A percentile compares a stretch with the other conserved stretches of the same genome.
These are phyloP conservation scores for Chironex yamaguchii DNA, from an alignment of 30 jellyfish, hydroid and myxozoan species.

Conservation along the genomic window DNA sequence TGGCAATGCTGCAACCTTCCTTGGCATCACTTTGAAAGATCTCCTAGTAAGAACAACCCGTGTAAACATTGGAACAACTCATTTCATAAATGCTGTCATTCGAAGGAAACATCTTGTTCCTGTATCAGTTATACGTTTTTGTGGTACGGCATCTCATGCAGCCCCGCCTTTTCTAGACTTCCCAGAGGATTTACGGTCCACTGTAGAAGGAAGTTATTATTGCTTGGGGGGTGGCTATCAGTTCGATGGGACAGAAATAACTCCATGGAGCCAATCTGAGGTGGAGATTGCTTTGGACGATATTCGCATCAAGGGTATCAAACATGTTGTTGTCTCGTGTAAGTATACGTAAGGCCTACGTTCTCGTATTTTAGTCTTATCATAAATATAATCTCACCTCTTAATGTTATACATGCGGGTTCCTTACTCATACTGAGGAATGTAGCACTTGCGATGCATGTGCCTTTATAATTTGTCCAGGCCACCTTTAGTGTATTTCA, in stretches of 20 bases:
- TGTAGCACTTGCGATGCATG: too few relatives aligned
- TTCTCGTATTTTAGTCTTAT: not conserved
- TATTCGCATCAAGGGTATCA: slow-evolving; percentile 24
- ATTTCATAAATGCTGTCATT: slow-evolving; percentile 77
- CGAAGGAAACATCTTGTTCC: slow-evolving; percentile 27
- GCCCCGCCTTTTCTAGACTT: slow-evolving; percentile 66
- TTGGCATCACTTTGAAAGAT: not conserved
- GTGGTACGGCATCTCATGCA: slow-evolving; percentile 58
- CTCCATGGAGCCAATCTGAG: slow-evolving; percentile 10
- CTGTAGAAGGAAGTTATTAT: slow-evolving; percentile 35
- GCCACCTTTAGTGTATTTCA: too few relatives aligned
- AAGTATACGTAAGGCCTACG: not conserved
- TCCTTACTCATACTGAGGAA: too few relatives aligned
- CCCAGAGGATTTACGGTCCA: slow-evolving; percentile 55
- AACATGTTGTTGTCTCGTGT: slow-evolving; percentile 72
- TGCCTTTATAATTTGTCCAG: too few relatives aligned
- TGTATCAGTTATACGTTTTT: slow-evolving; percentile 51
- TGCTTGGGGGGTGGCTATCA: slow-evolving; percentile 59
- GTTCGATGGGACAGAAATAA: slow-evolving; percentile 34
- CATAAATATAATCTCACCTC: too few relatives aligned
- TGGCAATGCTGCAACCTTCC: not conserved
- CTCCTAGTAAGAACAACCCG: slow-evolving; percentile 15
- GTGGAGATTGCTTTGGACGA: not conserved
- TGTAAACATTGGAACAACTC: slow-evolving; percentile 71
- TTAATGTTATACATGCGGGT: too few relatives aligned